phyloP scores from a whole-genome alignment of 1,140 invertebrate species.

The Heliconius hermathena region DNA sequence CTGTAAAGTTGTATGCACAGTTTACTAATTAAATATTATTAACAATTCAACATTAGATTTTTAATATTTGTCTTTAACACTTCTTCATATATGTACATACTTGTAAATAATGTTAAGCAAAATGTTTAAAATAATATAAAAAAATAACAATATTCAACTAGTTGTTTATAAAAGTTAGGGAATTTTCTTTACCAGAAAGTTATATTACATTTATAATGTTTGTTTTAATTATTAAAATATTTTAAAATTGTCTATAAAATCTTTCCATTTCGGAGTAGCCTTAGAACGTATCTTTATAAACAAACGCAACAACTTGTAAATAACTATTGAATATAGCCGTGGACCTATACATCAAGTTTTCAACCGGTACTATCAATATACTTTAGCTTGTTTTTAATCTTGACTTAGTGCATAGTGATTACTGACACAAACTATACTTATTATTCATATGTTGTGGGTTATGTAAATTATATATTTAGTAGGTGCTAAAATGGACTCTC shows the following conservation, averaged over 20 bases:
- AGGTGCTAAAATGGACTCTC: conserved; percentile 49
- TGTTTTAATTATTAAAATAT: neutral
- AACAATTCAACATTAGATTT: too few relatives aligned
- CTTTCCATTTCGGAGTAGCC: neutral
- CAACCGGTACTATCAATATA: conserved; percentile 35
- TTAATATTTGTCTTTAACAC: too few relatives aligned
- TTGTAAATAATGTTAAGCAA: too few relatives aligned
- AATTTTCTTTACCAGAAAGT: too few relatives aligned
- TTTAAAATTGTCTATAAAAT: conserved; percentile 15
- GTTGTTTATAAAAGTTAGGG: too few relatives aligned
- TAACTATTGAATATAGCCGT: neutral
- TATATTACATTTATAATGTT: too few relatives aligned
- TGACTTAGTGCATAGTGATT: conserved; percentile 30
- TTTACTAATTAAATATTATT: neutral
- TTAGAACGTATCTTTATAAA: neutral
- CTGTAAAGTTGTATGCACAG: conserved; percentile 25
- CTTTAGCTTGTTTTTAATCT: conserved; percentile 7
- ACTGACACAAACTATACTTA: conserved; percentile 20
- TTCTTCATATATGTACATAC: too few relatives aligned
- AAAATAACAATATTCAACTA: too few relatives aligned
- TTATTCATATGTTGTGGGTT: conserved; percentile 36
- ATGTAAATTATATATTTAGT: conserved; percentile 46
- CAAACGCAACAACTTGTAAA: conserved; percentile 11
- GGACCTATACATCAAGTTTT: conserved; percentile 43
- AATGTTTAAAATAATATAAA: too few relatives aligned